phyloP scores from a whole-genome alignment of 2,888 invertebrate species.

The Drosophila putrida region DNA sequence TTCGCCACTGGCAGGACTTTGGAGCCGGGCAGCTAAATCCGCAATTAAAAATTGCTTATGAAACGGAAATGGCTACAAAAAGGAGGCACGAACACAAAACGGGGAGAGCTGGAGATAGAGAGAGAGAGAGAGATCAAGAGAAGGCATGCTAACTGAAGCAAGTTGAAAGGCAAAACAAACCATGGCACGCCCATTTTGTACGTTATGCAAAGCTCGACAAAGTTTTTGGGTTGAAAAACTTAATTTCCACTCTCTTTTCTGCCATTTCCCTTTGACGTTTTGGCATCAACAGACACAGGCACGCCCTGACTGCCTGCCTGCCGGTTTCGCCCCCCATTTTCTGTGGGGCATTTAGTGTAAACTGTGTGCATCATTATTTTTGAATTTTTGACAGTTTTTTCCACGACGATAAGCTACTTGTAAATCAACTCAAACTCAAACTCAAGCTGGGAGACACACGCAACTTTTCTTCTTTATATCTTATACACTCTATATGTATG shows the following conservation, averaged over 20 bases:
- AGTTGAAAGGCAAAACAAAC: conserved; percentile 22
- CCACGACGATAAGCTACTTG: conserved; percentile 77
- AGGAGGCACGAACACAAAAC: conserved; percentile 5
- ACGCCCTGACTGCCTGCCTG: conserved; percentile 2
- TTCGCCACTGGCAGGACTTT: conserved; percentile 17
- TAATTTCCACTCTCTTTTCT: conserved; percentile 63
- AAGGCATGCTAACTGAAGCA: conserved; percentile 1
- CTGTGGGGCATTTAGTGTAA: conserved; percentile 63
- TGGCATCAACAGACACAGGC: conserved; percentile 18
- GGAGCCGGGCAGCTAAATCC: conserved; percentile 56
- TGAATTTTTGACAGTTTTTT: conserved; percentile 80
- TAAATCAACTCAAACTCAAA: conserved; percentile 65
- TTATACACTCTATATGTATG: conserved; percentile 11
- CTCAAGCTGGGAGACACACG: conserved; percentile 48
- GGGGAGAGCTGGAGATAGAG: neutral
- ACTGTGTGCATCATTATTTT: conserved; percentile 78
- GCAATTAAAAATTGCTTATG: conserved; percentile 79
- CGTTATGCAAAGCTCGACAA: conserved; percentile 64
- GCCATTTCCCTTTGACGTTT: conserved; percentile 32
- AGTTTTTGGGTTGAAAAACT: conserved; percentile 61
- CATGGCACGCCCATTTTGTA: conserved; percentile 27
- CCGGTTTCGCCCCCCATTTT: conserved; percentile 26
- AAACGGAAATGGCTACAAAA: conserved; percentile 63
- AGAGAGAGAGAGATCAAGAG: neutral
- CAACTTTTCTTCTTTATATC: conserved; percentile 24